Evolutionary conservation across 2,113 vertebrate genomes (phyloP), one percentile per base, ranked within the genome.

Genomic region (Nymphicus hollandicus): DNA sequence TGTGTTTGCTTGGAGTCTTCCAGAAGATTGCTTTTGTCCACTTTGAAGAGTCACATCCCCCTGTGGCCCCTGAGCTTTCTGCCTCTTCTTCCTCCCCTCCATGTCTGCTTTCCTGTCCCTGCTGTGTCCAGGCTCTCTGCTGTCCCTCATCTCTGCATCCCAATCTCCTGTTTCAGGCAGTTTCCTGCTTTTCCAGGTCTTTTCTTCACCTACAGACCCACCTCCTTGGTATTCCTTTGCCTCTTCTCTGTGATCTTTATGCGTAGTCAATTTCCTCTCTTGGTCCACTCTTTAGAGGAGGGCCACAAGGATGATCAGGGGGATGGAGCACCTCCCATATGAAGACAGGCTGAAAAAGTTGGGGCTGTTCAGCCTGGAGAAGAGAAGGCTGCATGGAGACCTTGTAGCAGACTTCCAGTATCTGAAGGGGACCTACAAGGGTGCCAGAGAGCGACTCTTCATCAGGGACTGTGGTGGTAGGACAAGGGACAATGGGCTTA

Each of bases 221-320:
- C 16, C 9, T 43, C 24, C 17, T 50, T 47, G 39, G 2, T 65
- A 16, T 56, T 80, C 24, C 41, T 4, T 0, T 73, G 35, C 29
- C 43, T 71, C 11, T 50, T 81, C 22, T 52, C 27, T 35, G 11
- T 13, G n/a, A 24, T 72, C 27, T 58, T 76, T 64, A 49, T 37
- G 31, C 44, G 28, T 0, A 1, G 16, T 70, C n/a, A 6, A 0
- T 24, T n/a, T 31, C 39, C 6, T n/a, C 7, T 29, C 22, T 50
- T 1, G 1, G 10, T 56, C 71, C 28, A 20, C 18, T 74, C 46
- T 58, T 58, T 24, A 35, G 56, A 58, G 20, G 56, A 35, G 56
- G 33, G 13, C 33, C 13, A 24, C 1, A 9, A 58, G 33, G 56
- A 35, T 58, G 56, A 24, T 24, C 56, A 35, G 56, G 22, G 9